phyloP scores from a whole-genome alignment of 2,797 vertebrate genomes.

The Antennarius maculatus region DNA sequence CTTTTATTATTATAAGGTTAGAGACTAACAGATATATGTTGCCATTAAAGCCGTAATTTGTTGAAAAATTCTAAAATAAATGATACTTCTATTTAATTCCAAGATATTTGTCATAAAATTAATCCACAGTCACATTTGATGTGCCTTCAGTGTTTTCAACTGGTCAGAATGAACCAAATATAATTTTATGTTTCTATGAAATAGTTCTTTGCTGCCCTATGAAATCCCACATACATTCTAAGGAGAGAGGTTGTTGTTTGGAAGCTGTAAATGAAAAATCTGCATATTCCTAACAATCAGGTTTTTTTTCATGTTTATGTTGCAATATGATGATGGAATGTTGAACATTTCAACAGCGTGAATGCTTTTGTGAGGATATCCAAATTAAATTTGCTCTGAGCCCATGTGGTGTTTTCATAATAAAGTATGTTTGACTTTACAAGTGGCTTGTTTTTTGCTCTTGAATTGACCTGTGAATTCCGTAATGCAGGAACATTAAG shows the following conservation, averaged over 20 bases:
- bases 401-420: slow-evolving; percentile 43
- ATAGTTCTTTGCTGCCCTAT: slow-evolving; percentile 6
- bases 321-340: slow-evolving; percentile 12
- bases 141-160: neutral
- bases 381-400: slow-evolving; percentile 29
- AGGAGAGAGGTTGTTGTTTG: neutral
- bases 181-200: neutral
- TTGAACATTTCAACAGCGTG: slow-evolving; percentile 25
- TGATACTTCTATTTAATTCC: neutral
- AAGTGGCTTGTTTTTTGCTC: neutral
- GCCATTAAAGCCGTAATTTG: neutral
- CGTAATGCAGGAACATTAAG: neutral
- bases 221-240: slow-evolving; percentile 20
- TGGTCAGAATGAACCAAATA: neutral
- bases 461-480: neutral
- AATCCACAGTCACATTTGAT: neutral
- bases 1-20: no score
- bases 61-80: neutral
- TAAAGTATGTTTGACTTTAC: slow-evolving; percentile 49
- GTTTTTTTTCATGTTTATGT: neutral
- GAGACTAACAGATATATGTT: no score
- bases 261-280: neutral
- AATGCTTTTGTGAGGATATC: slow-evolving; percentile 49
- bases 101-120: neutral
- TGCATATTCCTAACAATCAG: slow-evolving; percentile 27